These are phyloP conservation scores for Corynorhinus townsendii DNA, from an alignment of 2,113 vertebrate genomes.

Conservation along the genomic window DNA sequence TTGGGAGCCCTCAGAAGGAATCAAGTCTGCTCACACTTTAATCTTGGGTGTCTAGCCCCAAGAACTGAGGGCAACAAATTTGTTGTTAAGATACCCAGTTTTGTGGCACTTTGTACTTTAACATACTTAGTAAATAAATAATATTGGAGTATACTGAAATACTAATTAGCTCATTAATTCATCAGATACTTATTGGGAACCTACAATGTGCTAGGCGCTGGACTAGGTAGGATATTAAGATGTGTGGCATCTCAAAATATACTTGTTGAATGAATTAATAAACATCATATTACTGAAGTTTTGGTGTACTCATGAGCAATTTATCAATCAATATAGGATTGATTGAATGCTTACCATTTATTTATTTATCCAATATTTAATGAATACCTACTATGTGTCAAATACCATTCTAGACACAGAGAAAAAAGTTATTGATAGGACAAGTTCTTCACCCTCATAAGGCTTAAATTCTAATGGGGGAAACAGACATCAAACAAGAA, in stretches of 20 bases:
- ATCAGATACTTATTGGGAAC: neutral
- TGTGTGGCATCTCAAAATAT: neutral
- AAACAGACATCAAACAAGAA: constrained; percentile 25
- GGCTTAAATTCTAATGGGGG: constrained; percentile 7
- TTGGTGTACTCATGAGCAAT: neutral
- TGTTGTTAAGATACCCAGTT: neutral
- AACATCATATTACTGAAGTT: neutral
- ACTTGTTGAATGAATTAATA: neutral
- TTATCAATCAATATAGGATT: neutral
- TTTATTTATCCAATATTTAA: neutral
- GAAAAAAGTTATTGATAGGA: neutral
- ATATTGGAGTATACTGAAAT: neutral
- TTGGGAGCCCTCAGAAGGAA: neutral
- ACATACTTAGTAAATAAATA: neutral
- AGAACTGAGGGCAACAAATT: neutral
- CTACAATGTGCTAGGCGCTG: neutral
- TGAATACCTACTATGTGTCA: neutral
- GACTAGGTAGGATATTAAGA: neutral
- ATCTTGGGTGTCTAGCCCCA: neutral
- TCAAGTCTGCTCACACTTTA: neutral
- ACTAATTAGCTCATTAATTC: neutral
- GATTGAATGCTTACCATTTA: neutral
- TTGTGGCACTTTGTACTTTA: neutral
- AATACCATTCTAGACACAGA: neutral
- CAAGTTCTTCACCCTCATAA: neutral